phyloP scores from a whole-genome alignment of 2,797 vertebrate species.

The Rhadinocentrus ornatus region DNA sequence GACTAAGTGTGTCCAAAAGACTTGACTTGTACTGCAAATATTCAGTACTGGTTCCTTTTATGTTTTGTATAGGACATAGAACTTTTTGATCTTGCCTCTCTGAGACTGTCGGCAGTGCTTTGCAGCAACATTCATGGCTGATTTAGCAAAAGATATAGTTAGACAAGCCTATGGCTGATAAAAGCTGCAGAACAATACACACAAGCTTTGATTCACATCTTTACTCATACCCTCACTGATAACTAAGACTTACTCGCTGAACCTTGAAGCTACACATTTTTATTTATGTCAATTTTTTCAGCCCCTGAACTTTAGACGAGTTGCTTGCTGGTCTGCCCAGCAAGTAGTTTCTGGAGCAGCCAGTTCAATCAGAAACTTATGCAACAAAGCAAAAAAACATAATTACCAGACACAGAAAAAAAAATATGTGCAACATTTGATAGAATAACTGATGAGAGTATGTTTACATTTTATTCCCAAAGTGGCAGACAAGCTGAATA shows the following conservation, averaged over 20 bases:
- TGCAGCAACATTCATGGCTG: too few species aligned
- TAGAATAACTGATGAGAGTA: not conserved
- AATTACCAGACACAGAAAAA: conserved; percentile 5
- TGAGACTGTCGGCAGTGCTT: too few species aligned
- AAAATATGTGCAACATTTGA: not conserved
- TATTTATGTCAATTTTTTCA: not conserved
- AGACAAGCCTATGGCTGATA: too few species aligned
- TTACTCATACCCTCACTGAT: not conserved
- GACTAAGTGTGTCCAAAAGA: too few species aligned
- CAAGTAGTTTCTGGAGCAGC: not conserved
- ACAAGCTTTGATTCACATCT: not conserved
- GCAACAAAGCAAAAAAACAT: not conserved
- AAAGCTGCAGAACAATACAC: not conserved
- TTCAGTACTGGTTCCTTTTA: too few species aligned
- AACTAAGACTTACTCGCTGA: not conserved
- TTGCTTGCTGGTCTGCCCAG: not conserved
- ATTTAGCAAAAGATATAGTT: too few species aligned
- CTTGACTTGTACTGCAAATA: too few species aligned
- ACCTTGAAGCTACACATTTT: not conserved
- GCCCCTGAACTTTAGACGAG: not conserved
- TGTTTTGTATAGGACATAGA: too few species aligned
- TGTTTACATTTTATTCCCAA: not conserved
- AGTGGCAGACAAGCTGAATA: not conserved
- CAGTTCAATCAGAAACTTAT: not conserved
- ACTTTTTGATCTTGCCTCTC: too few species aligned